Conservation (phyloP, 2,113 vertebrate species). For the Thamnophis sirtalis region DNA sequence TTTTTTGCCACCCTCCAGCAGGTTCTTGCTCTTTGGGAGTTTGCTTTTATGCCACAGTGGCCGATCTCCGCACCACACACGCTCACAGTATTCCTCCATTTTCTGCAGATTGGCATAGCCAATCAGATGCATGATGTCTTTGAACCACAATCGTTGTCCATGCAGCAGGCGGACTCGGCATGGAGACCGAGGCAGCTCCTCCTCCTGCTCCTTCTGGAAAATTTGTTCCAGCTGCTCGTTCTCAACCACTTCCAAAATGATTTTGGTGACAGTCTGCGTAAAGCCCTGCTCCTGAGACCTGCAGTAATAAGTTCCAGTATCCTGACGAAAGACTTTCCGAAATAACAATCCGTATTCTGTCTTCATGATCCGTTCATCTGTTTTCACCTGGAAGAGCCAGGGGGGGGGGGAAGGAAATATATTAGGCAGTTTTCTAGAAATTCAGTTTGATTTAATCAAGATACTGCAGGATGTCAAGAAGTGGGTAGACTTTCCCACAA, state of each 20-base stretch:
- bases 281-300: slow-evolving; percentile 84
- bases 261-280: slow-evolving; percentile 77
- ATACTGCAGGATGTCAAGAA: not conserved
- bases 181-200: slow-evolving; percentile 29
- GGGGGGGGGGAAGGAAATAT: not conserved
- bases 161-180: slow-evolving; percentile 44
- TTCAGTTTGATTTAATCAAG: not conserved
- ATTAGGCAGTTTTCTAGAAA: not conserved
- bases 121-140: slow-evolving; percentile 89
- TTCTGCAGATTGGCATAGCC: slow-evolving; percentile 78
- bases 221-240: slow-evolving; percentile 75
- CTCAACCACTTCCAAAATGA: slow-evolving; percentile 77
- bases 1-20: slow-evolving; percentile 75
- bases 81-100: slow-evolving; percentile 88
- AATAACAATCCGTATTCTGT: slow-evolving; percentile 86
- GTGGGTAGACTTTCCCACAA: not conserved
- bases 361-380: slow-evolving; percentile 82
- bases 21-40: slow-evolving; percentile 80
- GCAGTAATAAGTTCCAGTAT: slow-evolving; percentile 82
- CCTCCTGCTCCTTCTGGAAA: slow-evolving; percentile 56
- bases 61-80: slow-evolving; percentile 83
- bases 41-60: slow-evolving; percentile 77
- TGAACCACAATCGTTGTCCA: slow-evolving; percentile 82
- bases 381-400: slow-evolving; percentile 74
- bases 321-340: slow-evolving; percentile 77